A percentile compares a stretch with the other conserved stretches of the same genome.
These are phyloP conservation scores for Halichoerus grypus DNA, from an alignment of 2,113 vertebrate species.

Conservation along the genomic window DNA sequence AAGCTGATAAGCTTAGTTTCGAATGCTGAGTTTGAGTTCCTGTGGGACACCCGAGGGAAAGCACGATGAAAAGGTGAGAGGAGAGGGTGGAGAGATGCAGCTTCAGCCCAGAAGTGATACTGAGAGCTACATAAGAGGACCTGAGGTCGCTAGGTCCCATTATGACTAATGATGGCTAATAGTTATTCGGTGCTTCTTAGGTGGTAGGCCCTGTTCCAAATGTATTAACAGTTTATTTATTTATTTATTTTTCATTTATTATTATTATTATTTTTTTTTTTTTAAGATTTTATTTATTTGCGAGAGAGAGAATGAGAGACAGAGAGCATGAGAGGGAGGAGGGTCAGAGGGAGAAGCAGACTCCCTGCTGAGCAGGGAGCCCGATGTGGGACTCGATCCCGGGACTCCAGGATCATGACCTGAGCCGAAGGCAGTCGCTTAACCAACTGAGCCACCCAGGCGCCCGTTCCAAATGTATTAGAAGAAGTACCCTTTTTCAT, in stretches of 20 bases:
- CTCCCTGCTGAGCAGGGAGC: too few relatives aligned
- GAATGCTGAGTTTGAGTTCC: constrained; percentile 4
- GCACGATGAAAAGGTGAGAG: not conserved
- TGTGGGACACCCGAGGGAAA: not conserved
- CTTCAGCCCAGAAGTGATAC: not conserved
- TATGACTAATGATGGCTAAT: not conserved
- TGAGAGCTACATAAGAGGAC: not conserved
- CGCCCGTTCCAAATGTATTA: not conserved
- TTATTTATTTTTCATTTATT: too few relatives aligned
- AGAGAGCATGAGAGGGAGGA: too few relatives aligned
- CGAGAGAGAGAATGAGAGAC: too few relatives aligned
- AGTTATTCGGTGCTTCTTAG: not conserved
- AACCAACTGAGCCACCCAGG: too few relatives aligned
- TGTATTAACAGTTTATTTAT: too few relatives aligned
- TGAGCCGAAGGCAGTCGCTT: too few relatives aligned
- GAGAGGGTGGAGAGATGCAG: not conserved
- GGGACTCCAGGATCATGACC: too few relatives aligned
- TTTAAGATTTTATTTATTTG: too few relatives aligned
- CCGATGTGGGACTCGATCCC: too few relatives aligned
- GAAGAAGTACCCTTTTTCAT: not conserved
- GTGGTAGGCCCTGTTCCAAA: not conserved
- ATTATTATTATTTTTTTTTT: too few relatives aligned
- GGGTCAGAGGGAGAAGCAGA: too few relatives aligned
- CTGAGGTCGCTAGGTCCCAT: not conserved
- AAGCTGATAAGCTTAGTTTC: constrained; percentile 21